These are phyloP conservation scores for Prosapia bicincta DNA, from an alignment of 2,888 invertebrate species.

Conservation along the genomic window DNA sequence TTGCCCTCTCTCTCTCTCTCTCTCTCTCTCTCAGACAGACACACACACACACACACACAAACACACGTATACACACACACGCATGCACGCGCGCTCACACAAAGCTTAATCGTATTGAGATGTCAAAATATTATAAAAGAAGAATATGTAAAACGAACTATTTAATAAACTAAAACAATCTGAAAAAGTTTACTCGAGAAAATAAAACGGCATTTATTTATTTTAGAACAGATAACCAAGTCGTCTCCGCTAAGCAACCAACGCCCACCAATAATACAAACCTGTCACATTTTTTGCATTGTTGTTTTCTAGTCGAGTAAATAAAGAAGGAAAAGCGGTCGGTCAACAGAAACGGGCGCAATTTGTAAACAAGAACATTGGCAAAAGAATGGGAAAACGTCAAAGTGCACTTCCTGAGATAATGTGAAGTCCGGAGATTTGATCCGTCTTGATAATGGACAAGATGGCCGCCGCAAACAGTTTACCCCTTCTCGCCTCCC, in stretches of 20 bases:
- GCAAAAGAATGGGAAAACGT: not conserved
- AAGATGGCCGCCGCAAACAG: conserved; percentile 2
- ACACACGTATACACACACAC: too few relatives aligned
- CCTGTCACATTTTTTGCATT: not conserved
- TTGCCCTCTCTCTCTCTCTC: too few relatives aligned
- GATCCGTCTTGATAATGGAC: not conserved
- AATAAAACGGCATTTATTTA: too few relatives aligned
- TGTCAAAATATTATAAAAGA: too few relatives aligned
- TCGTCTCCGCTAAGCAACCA: not conserved
- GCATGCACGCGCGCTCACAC: too few relatives aligned
- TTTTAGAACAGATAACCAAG: too few relatives aligned
- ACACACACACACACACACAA: too few relatives aligned
- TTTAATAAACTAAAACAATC: too few relatives aligned
- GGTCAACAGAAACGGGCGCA: not conserved
- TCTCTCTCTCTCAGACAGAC: too few relatives aligned
- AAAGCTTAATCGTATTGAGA: too few relatives aligned
- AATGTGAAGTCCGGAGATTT: not conserved
- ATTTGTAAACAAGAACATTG: not conserved
- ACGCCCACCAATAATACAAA: not conserved
- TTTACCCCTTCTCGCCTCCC: not conserved
- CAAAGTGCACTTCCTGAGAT: not conserved
- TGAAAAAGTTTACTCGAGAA: too few relatives aligned
- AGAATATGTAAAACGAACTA: too few relatives aligned
- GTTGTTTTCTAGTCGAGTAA: not conserved
- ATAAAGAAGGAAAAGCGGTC: not conserved